A percentile compares a stretch with the other conserved stretches of the same genome.
Evolutionary conservation across 2,113 vertebrate genomes (phyloP).

Genomic region (Alligator mississippiensis): DNA sequence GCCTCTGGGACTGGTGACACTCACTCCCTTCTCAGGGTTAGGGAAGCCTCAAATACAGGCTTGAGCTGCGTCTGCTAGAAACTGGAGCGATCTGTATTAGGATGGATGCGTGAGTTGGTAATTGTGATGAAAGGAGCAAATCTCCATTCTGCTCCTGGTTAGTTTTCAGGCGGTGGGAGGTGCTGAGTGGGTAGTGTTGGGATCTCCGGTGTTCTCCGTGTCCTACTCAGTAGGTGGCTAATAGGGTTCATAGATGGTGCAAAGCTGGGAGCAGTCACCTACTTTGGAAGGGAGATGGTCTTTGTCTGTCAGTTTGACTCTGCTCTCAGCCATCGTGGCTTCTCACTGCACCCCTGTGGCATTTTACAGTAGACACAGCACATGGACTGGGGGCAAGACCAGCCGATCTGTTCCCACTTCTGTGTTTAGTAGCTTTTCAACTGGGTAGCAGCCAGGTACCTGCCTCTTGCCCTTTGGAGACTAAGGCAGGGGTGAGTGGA

Average conservation of each 20-base stretch:
- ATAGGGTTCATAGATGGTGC: rapidly evolving
- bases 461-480: not conserved
- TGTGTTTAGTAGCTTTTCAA: not conserved
- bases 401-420: not conserved
- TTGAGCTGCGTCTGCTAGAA: not conserved
- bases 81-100: slow-evolving; percentile 23
- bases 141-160: not conserved
- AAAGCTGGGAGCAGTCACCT: not conserved
- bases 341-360: no score
- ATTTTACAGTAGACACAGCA: no score
- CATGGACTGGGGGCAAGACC: no score
- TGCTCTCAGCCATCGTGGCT: not conserved
- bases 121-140: not conserved
- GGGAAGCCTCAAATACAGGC: not conserved
- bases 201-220: rapidly evolving
- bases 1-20: rapidly evolving
- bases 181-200: not conserved
- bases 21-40: not conserved
- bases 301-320: not conserved
- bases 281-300: not conserved
- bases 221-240: not conserved
- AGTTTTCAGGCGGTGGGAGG: not conserved
- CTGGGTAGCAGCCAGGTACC: not conserved
- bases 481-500: not conserved
- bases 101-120: slow-evolving; percentile 28